Conservation (phyloP, 2,797 vertebrate species). For the Lutjanus campechanus region DNA sequence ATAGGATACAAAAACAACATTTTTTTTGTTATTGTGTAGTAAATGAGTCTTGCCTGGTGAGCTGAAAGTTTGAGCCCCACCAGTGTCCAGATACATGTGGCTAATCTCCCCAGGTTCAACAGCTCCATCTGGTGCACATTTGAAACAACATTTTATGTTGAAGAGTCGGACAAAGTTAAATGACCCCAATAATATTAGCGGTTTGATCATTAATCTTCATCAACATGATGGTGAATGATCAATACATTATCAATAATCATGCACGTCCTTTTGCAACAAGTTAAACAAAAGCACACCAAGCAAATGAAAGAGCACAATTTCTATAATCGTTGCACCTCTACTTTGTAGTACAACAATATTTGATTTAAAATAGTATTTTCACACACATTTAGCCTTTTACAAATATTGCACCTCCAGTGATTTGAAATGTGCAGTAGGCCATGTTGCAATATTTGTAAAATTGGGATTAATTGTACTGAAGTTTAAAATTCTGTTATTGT, state of each 20-base stretch:
- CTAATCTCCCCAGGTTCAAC: constrained; percentile 18
- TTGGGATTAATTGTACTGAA: too few relatives aligned
- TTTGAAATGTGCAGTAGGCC: too few relatives aligned
- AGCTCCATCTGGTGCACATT: constrained; percentile 49
- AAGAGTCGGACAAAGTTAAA: neutral
- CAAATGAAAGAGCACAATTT: neutral
- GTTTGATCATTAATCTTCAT: neutral
- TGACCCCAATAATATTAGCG: neutral
- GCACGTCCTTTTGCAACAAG: too few relatives aligned
- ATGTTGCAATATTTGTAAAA: too few relatives aligned
- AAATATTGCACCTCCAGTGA: too few relatives aligned
- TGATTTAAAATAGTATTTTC: too few relatives aligned
- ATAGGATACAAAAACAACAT: neutral
- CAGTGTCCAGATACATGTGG: neutral
- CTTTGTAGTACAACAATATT: too few relatives aligned
- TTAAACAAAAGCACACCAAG: neutral
- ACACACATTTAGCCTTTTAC: too few relatives aligned
- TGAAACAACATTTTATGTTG: neutral
- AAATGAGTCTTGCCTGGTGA: neutral
- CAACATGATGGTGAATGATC: neutral
- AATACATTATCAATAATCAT: neutral
- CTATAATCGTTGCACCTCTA: neutral
- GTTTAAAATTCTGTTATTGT: too few relatives aligned
- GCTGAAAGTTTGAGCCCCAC: neutral
- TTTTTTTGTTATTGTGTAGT: neutral